phyloP scores from a whole-genome alignment of 2,797 vertebrate genomes.

The Adelosebastes latens region DNA sequence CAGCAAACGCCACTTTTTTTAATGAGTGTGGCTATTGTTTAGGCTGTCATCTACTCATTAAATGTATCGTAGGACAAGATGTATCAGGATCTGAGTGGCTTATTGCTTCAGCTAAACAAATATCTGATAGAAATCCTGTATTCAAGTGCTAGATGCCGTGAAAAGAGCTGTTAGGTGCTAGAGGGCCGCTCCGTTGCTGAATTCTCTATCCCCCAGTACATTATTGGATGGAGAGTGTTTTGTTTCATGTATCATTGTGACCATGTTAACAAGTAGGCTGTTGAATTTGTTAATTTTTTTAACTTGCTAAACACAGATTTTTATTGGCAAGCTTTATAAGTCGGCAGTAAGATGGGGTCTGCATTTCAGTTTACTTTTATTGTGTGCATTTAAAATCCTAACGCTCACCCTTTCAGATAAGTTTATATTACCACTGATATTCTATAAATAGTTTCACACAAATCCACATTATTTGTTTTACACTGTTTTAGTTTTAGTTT shows the following conservation, averaged over 20 bases:
- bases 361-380: background rate
- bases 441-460: conserved; percentile 3
- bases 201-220: background rate
- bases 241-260: conserved; percentile 1
- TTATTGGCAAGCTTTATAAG: background rate
- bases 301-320: background rate
- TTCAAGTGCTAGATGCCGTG: background rate
- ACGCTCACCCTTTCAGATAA: background rate
- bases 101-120: background rate
- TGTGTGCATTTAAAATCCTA: conserved; percentile 5
- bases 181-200: background rate
- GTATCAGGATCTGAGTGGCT: background rate
- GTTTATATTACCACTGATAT: conserved; percentile 17
- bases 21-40: background rate
- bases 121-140: background rate
- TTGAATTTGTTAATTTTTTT: background rate
- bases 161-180: background rate
- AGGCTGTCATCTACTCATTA: background rate
- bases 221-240: background rate
- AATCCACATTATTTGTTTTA: conserved; percentile 17
- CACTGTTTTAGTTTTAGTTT: conserved; percentile 16
- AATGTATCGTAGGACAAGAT: too few relatives aligned
- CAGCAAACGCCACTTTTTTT: background rate
- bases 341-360: background rate
- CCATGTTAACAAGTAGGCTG: background rate